phyloP scores from a whole-genome alignment of 2,113 vertebrate species.

The Myocastor coypus region DNA sequence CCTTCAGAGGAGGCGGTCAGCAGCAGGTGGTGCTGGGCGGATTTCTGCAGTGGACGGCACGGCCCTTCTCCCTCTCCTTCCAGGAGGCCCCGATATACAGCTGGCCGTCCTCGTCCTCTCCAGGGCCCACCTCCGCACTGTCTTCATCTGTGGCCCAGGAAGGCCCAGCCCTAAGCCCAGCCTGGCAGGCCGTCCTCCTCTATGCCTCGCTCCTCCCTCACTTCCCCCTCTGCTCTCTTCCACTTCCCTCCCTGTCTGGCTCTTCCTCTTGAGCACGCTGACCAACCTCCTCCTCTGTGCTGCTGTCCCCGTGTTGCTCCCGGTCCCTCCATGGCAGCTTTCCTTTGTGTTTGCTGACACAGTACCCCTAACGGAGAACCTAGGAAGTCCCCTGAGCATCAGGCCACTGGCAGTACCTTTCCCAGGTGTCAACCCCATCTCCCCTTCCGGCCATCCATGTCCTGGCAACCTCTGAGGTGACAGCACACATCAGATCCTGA shows the following conservation, averaged over 20 bases:
- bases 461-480: neutral
- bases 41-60: accelerated
- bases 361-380: too few species aligned
- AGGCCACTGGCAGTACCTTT: neutral
- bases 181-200: neutral
- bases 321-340: neutral
- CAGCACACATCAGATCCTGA: neutral
- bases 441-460: neutral
- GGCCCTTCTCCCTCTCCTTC: neutral
- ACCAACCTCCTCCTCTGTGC: too few species aligned
- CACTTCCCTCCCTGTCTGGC: too few species aligned
- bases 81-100: neutral
- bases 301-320: too few species aligned
- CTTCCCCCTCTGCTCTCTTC: too few species aligned
- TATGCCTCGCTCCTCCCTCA: neutral
- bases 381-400: neutral
- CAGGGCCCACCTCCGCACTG: neutral
- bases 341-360: too few species aligned
- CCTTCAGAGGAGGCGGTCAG: neutral
- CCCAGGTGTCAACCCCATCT: neutral
- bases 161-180: neutral
- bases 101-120: neutral
- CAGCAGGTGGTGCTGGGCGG: neutral
- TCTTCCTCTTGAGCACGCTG: neutral
- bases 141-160: neutral